phyloP scores from a whole-genome alignment of 2,797 vertebrate genomes.

The Enteromius treurensis region DNA sequence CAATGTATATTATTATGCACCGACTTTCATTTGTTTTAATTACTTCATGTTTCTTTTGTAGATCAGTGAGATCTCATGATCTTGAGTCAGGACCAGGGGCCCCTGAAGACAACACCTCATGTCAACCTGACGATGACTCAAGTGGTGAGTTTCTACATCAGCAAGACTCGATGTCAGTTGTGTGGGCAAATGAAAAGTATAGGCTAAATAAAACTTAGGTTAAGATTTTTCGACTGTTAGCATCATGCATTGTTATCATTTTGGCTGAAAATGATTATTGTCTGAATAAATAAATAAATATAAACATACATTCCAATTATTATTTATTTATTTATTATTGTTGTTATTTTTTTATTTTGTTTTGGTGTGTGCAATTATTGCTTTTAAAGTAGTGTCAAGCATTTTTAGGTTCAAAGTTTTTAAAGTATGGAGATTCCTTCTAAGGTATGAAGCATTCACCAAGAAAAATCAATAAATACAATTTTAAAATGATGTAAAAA shows the following conservation, averaged over 20 bases:
- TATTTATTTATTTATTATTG: background rate
- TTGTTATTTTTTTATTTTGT: too few species aligned
- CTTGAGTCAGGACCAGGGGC: constrained; percentile 72
- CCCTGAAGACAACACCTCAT: constrained; percentile 68
- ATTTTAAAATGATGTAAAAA: background rate
- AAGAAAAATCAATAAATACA: background rate
- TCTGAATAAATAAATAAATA: background rate
- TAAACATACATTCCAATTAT: background rate
- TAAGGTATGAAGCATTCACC: background rate
- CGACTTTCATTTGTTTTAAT: background rate
- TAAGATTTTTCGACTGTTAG: background rate
- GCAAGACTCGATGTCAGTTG: background rate
- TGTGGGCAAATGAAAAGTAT: background rate
- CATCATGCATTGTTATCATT: background rate
- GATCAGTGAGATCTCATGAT: constrained; percentile 78
- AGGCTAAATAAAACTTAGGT: background rate
- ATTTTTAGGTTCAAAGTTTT: background rate
- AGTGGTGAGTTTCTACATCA: constrained; percentile 65
- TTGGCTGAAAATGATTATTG: background rate
- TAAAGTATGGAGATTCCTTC: background rate
- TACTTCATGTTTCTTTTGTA: constrained; percentile 56
- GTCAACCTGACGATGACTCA: constrained; percentile 69
- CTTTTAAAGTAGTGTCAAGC: background rate
- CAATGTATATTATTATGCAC: background rate
- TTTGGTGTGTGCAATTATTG: background rate